Percentiles rank a stretch among this genome's conserved stretches.
phyloP scores from a whole-genome alignment of 2,888 invertebrate species.

The Neoitamus cyanurus region DNA sequence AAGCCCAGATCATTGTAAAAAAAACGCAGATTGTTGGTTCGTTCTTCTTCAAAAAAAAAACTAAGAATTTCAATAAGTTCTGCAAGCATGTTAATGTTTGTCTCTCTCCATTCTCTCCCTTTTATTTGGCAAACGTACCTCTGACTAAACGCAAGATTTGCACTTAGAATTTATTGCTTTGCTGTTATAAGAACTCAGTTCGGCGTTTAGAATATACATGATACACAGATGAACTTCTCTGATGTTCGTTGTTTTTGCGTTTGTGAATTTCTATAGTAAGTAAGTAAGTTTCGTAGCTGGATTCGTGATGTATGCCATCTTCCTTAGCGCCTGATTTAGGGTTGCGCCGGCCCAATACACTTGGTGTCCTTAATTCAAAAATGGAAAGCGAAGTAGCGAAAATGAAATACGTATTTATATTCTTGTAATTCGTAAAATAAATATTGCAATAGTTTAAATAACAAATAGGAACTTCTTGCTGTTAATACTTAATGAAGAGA shows the following conservation, averaged over 20 bases:
- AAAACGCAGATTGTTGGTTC: background rate
- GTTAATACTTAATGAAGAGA: background rate
- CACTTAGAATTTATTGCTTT: background rate
- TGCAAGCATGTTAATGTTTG: constrained; percentile 40
- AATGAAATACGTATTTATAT: background rate
- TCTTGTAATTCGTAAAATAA: background rate
- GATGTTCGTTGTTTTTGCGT: constrained; percentile 7
- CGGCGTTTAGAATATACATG: background rate
- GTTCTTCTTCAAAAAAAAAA: background rate
- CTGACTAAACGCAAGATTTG: background rate
- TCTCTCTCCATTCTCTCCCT: background rate
- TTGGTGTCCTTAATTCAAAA: background rate
- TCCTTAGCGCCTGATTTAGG: background rate
- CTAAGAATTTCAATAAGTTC: background rate
- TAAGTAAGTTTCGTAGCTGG: background rate
- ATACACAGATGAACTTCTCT: background rate
- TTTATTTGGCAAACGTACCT: background rate
- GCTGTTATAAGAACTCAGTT: constrained; percentile 2
- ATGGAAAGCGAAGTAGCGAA: background rate
- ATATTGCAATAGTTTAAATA: background rate
- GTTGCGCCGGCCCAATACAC: background rate
- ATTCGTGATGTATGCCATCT: background rate
- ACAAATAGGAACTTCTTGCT: constrained; percentile 32
- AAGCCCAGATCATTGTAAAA: constrained; percentile 59
- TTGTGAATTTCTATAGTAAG: background rate